Evolutionary conservation across 2,888 invertebrate species (phyloP).

Genomic region (Orthosia gracilis): DNA sequence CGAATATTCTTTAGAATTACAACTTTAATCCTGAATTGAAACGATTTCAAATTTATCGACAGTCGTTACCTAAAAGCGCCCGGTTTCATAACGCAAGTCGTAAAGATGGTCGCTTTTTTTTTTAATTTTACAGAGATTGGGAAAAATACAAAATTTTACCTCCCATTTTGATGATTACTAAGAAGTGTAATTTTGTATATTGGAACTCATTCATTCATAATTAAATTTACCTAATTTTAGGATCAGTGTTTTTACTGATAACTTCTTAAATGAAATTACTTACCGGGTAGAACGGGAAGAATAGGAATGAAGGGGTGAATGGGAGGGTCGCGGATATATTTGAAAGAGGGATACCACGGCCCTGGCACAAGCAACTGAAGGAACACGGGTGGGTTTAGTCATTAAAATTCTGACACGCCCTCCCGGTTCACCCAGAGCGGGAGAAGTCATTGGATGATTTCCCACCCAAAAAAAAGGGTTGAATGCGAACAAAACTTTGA

Average conservation of each 20-base stretch:
- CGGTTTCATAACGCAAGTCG: conserved; percentile 35
- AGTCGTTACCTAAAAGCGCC: conserved; percentile 11
- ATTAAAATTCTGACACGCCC: too few relatives aligned
- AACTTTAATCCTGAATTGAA: conserved; percentile 41
- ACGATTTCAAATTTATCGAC: conserved; percentile 42
- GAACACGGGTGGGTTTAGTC: too few relatives aligned
- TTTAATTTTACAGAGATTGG: conserved; percentile 9
- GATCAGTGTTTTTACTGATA: neutral
- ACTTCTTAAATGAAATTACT: too few relatives aligned
- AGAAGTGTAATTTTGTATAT: neutral
- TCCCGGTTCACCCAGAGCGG: too few relatives aligned
- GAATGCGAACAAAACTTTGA: too few relatives aligned
- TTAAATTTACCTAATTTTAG: neutral
- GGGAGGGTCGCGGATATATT: too few relatives aligned
- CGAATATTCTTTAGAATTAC: conserved; percentile 31
- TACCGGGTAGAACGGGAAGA: too few relatives aligned
- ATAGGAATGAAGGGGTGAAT: too few relatives aligned
- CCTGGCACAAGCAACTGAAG: too few relatives aligned
- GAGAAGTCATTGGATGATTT: too few relatives aligned
- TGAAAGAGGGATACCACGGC: too few relatives aligned
- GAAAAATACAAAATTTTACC: neutral
- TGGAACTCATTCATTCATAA: neutral
- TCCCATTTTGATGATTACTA: neutral
- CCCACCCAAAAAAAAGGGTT: too few relatives aligned
- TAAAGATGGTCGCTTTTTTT: conserved; percentile 32